A percentile compares a stretch with the other conserved stretches of the same genome.
phyloP scores from a whole-genome alignment of 2,888 invertebrate species.

The Crematogaster levior region DNA sequence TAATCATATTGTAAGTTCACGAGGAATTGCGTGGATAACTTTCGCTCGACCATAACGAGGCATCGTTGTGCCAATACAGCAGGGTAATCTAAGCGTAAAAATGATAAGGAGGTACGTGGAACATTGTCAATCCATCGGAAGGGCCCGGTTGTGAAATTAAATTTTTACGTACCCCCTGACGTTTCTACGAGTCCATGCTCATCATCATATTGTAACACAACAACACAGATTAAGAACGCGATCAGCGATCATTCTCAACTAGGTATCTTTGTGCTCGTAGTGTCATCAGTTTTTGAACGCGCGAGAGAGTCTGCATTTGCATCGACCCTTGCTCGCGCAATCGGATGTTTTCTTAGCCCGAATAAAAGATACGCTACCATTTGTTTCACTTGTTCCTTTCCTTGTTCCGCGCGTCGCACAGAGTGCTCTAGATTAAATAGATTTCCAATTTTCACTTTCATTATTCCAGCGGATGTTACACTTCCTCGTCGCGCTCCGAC shows the following conservation, averaged over 20 bases:
- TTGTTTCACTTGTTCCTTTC: conserved; percentile 2
- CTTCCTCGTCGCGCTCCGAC: neutral
- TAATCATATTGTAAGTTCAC: neutral
- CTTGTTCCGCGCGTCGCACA: neutral
- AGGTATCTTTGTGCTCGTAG: neutral
- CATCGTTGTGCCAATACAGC: neutral
- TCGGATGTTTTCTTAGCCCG: conserved; percentile 5
- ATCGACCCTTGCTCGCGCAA: neutral
- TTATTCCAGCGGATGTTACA: conserved; percentile 15
- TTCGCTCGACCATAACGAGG: conserved; percentile 17
- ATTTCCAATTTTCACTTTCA: conserved; percentile 10
- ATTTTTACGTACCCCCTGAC: neutral
- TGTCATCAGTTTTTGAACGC: conserved; percentile 1
- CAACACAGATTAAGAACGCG: conserved; percentile 10
- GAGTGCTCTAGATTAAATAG: conserved; percentile 8
- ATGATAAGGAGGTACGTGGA: neutral
- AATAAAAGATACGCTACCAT: conserved; percentile 23
- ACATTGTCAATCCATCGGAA: neutral
- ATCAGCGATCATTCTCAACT: conserved; percentile 16
- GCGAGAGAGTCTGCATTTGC: conserved; percentile 11
- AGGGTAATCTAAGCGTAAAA: neutral
- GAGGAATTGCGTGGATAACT: neutral
- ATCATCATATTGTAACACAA: neutral
- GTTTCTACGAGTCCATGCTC: conserved; percentile 9
- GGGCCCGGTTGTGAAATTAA: conserved; percentile 13